These are phyloP conservation scores for Poliocrania exsul DNA, from an alignment of 2,797 vertebrate genomes.

Conservation along the genomic window DNA sequence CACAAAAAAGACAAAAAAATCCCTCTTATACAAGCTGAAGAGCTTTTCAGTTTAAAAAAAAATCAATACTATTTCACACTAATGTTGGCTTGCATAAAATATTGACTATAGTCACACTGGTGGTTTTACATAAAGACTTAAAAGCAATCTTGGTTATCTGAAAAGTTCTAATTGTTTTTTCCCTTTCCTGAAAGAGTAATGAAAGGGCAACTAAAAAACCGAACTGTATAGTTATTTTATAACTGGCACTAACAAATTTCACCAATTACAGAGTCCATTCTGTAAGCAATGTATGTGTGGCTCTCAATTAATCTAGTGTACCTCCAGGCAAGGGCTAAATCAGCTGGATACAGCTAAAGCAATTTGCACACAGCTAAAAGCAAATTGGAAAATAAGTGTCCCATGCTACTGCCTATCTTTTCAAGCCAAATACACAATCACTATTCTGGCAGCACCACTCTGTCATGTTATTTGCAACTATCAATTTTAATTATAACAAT, in stretches of 20 bases:
- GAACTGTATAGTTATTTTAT: conserved; percentile 83
- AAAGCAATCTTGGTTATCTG: conserved; percentile 47
- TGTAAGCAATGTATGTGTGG: conserved; percentile 84
- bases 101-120: conserved; percentile 43
- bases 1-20: conserved; percentile 34
- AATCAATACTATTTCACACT: conserved; percentile 64
- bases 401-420: conserved; percentile 79
- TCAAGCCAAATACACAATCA: conserved; percentile 84
- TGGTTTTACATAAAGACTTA: conserved; percentile 62
- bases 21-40: conserved; percentile 17
- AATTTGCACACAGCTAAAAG: conserved; percentile 87
- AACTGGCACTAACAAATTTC: conserved; percentile 86
- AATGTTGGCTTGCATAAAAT: conserved; percentile 69
- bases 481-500: conserved; percentile 90
- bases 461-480: conserved; percentile 84
- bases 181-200: conserved; percentile 69
- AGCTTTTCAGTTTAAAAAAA: conserved; percentile 55
- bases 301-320: conserved; percentile 85
- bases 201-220: conserved; percentile 71
- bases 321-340: conserved; percentile 88
- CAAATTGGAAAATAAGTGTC: conserved; percentile 88
- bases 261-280: conserved; percentile 84
- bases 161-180: conserved; percentile 71
- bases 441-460: conserved; percentile 80
- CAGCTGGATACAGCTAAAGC: conserved; percentile 85